Evolutionary conservation across 2,797 vertebrate species (phyloP), one percentile per base, ranked within the genome.

Genomic region (Sorex maritimensis): DNA sequence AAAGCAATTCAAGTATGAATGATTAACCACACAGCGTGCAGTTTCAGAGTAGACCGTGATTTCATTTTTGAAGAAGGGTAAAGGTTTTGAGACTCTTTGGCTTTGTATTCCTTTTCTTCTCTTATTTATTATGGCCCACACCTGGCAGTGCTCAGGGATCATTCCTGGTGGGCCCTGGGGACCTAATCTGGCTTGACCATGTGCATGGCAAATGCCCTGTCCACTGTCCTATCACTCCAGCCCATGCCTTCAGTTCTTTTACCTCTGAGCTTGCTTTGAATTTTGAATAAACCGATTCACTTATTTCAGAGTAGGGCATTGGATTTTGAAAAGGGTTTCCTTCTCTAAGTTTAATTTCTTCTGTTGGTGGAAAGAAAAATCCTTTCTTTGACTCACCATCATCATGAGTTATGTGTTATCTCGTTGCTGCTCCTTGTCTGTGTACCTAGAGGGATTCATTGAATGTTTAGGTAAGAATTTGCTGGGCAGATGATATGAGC

Each of bases 1-100:
- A 92, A 90, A 92, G 41, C 61, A 71, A 73, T 93, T 91, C 28
- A 46, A 55, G 86, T 94, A 79, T 89, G 78, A 90, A 90, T 92
- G 81, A 58, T 61, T 34, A 86, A 58, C 58, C n/a, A 41, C n/a
- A 86, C 5, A 87, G 77, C 17, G 19, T 94, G 44, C 58, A 88
- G 58, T 23, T 81, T 85, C 75, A 82, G 11, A 78, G 67, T 38
- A 23, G 65, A 74, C 30, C 11, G 1, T 0, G 4, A 65, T 2
- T 49, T n/a, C 23, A 52, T 63, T 44, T 80, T 10, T 55, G 26
- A 44, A 19, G 12, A 17, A 41, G 28, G 41, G 38, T 69, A 55
- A 44, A 74, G 15, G 19, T 41, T 41, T 41, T 55, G 24, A 55
- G 68, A 80, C 69, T 65, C 21, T 85, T 92, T 58, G 1, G 7